Percentiles rank a stretch among this genome's conserved stretches.
Evolutionary conservation across 2,888 invertebrate genomes (phyloP).

Genomic region (Autographa gamma): DNA sequence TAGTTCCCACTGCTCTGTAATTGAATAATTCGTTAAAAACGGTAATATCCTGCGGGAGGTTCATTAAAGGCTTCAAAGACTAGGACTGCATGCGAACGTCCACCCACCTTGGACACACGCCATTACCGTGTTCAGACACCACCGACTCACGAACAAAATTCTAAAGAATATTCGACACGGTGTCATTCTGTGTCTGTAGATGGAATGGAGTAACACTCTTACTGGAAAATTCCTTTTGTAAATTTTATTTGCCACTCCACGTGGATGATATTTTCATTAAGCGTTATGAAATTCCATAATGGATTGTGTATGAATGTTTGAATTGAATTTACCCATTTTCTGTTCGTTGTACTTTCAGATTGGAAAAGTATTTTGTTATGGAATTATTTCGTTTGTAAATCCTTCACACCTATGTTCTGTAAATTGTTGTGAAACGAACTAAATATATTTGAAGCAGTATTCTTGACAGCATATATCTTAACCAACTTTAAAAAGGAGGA

Average conservation of each 20-base stretch:
- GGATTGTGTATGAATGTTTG: conserved; percentile 31
- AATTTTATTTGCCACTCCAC: conserved; percentile 10
- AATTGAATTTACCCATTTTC: conserved; percentile 36
- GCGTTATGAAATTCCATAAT: conserved; percentile 34
- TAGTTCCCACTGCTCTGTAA: background rate
- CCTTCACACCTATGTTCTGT: background rate
- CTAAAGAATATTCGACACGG: background rate
- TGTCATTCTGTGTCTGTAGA: background rate
- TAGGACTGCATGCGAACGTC: background rate
- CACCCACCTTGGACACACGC: background rate
- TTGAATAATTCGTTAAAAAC: background rate
- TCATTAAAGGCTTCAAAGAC: background rate
- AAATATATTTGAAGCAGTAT: no score
- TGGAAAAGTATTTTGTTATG: background rate
- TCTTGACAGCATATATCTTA: no score
- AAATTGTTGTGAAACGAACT: no score
- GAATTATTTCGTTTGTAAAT: background rate
- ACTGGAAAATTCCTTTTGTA: conserved; percentile 29
- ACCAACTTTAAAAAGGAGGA: no score
- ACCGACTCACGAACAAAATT: background rate
- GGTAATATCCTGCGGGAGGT: background rate
- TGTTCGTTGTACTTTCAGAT: conserved; percentile 3
- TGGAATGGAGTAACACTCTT: conserved; percentile 20
- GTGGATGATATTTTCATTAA: conserved; percentile 24
- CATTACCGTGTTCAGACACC: background rate